These are phyloP conservation scores for Falcaria lacertinaria DNA, from an alignment of 2,888 invertebrate genomes.

Conservation along the genomic window DNA sequence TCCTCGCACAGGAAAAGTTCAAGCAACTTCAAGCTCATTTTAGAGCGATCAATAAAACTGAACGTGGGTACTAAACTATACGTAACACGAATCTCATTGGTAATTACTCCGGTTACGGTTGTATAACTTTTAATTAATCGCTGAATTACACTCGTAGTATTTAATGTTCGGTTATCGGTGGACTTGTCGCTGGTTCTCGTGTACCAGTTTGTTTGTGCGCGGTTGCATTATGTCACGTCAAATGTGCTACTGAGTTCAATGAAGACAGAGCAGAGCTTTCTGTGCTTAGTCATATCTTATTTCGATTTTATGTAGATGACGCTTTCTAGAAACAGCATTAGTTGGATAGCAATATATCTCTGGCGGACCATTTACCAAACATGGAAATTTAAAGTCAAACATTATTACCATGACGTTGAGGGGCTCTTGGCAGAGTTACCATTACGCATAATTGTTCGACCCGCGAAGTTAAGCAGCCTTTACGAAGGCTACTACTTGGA, in stretches of 20 bases:
- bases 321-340: too few species aligned
- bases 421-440: too few species aligned
- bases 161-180: conserved; percentile 53
- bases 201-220: conserved; percentile 38
- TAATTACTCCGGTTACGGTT: conserved; percentile 70
- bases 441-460: too few species aligned
- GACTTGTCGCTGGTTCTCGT: conserved; percentile 42
- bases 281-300: too few species aligned
- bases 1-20: not conserved
- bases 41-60: conserved; percentile 32
- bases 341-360: too few species aligned
- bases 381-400: too few species aligned
- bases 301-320: too few species aligned
- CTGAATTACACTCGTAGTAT: conserved; percentile 64
- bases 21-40: not conserved
- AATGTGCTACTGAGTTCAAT: not conserved
- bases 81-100: conserved; percentile 54
- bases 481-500: too few species aligned
- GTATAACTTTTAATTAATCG: conserved; percentile 77
- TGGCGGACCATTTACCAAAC: too few species aligned
- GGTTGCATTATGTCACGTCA: conserved; percentile 32
- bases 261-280: too few species aligned
- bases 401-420: too few species aligned
- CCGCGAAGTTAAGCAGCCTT: too few species aligned
- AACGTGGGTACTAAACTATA: conserved; percentile 32